Conservation (phyloP, 1,140 invertebrate genomes). For the Drosophila miranda region DNA sequence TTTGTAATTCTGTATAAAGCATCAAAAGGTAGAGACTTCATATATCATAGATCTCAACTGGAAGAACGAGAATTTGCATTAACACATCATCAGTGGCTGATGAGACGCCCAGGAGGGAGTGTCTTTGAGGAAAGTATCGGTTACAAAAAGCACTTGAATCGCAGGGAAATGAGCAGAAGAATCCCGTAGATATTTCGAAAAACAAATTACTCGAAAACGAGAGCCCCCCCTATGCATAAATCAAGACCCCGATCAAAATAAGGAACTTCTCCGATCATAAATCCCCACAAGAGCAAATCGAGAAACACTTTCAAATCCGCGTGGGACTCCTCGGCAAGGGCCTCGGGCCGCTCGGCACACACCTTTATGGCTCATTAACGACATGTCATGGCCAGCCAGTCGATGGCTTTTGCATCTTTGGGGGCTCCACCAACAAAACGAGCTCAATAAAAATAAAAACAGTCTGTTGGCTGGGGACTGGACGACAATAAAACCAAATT, state of each 20-base stretch:
- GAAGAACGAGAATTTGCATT: slow-evolving; percentile 42
- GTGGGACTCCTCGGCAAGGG: neutral
- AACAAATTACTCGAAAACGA: neutral
- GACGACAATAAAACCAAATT: slow-evolving; percentile 78
- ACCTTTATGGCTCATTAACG: slow-evolving; percentile 76
- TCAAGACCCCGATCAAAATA: slow-evolving; percentile 42
- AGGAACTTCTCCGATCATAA: slow-evolving; percentile 36
- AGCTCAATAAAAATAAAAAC: slow-evolving; percentile 80
- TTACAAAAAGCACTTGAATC: neutral
- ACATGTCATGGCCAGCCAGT: slow-evolving; percentile 41
- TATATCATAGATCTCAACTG: slow-evolving; percentile 52
- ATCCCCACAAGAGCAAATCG: slow-evolving; percentile 26
- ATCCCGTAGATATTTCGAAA: neutral
- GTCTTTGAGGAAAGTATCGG: neutral
- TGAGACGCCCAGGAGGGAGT: neutral
- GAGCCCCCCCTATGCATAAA: slow-evolving; percentile 15
- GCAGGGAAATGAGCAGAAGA: too few relatives aligned
- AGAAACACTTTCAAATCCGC: slow-evolving; percentile 26
- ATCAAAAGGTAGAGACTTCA: slow-evolving; percentile 30
- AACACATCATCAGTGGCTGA: slow-evolving; percentile 25
- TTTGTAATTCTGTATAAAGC: slow-evolving; percentile 72
- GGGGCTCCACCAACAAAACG: slow-evolving; percentile 56
- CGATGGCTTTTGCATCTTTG: slow-evolving; percentile 50
- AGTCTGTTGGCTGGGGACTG: slow-evolving; percentile 53
- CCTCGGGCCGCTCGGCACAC: slow-evolving; percentile 26